Percentiles rank a stretch among this genome's conserved stretches.
Conservation (phyloP, 2,113 vertebrate species). For the Corythaixoides concolor region DNA sequence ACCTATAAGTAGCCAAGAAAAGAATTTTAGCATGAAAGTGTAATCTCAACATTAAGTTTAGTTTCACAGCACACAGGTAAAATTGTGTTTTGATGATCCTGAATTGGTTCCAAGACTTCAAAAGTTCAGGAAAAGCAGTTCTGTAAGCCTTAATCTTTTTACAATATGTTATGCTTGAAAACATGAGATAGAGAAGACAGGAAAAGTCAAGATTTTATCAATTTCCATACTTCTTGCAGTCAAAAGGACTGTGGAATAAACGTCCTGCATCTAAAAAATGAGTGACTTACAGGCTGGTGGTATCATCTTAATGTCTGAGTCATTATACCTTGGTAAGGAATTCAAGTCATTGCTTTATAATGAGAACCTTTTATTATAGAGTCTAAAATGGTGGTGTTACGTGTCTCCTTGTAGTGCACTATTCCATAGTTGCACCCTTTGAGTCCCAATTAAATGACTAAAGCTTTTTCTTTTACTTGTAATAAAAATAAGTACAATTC, state of each 20-base stretch:
- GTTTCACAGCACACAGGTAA: background rate
- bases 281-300: background rate
- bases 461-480: background rate
- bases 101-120: conserved; percentile 5
- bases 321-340: background rate
- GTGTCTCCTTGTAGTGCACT: accelerated
- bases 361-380: background rate
- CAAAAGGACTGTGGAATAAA: background rate
- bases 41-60: conserved; percentile 2
- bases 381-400: too few relatives aligned
- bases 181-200: background rate
- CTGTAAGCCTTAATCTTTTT: background rate
- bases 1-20: background rate
- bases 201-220: background rate
- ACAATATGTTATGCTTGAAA: background rate
- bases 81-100: background rate
- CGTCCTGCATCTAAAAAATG: background rate
- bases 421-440: accelerated
- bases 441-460: background rate
- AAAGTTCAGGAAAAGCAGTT: background rate
- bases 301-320: background rate
- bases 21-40: conserved; percentile 17
- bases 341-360: background rate
- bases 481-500: background rate
- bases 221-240: background rate